phyloP scores from a whole-genome alignment of 1,140 invertebrate genomes.

The Campodea augens region DNA sequence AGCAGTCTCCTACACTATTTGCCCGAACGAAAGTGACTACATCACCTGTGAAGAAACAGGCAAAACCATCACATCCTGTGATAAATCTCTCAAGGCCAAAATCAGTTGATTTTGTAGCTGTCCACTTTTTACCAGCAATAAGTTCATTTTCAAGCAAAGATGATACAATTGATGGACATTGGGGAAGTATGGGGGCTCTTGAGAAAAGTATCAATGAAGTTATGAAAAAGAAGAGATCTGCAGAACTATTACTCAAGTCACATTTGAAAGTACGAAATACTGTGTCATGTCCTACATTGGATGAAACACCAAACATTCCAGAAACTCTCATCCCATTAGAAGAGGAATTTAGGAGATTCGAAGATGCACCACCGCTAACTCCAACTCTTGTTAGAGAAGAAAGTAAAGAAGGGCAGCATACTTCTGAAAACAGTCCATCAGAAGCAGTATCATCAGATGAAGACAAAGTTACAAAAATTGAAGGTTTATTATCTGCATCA shows the following conservation, averaged over 20 bases:
- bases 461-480: not conserved
- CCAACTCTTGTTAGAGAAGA: not conserved
- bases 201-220: not conserved
- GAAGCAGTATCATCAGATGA: not conserved
- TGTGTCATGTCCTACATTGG: not conserved
- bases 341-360: no score
- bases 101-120: constrained; percentile 58
- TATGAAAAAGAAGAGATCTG: not conserved
- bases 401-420: not conserved
- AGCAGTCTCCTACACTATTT: constrained; percentile 54
- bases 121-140: constrained; percentile 53
- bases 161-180: constrained; percentile 38
- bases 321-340: no score
- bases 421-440: not conserved
- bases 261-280: not conserved
- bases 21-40: constrained; percentile 61
- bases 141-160: constrained; percentile 73
- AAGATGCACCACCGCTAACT: not conserved
- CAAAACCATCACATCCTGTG: constrained; percentile 50
- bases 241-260: not conserved
- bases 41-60: constrained; percentile 38
- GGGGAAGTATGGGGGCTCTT: not conserved
- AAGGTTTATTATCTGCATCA: no score
- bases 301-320: not conserved
- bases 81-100: constrained; percentile 51